phyloP scores from a whole-genome alignment of 2,113 vertebrate species.

The Proterorhinus semilunaris region DNA sequence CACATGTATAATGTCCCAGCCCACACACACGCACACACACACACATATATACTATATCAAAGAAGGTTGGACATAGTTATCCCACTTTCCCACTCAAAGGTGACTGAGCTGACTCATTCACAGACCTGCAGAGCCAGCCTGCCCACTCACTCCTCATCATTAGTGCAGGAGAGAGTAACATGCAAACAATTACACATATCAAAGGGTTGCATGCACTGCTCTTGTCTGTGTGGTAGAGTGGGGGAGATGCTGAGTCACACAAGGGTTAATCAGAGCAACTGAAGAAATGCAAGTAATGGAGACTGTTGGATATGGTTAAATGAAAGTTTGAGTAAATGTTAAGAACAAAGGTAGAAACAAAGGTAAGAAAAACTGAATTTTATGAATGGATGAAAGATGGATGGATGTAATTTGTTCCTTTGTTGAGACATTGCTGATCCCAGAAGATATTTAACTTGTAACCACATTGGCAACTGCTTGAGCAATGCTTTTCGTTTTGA shows the following conservation, averaged over 20 bases:
- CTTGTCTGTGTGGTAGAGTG: slow-evolving; percentile 10
- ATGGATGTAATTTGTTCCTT: background rate
- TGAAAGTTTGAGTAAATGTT: no score
- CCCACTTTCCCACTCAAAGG: slow-evolving; percentile 2
- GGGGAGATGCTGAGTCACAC: slow-evolving; percentile 31
- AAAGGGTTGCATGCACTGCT: slow-evolving; percentile 23
- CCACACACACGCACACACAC: slow-evolving; percentile 21
- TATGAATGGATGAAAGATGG: no score
- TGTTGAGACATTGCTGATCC: background rate
- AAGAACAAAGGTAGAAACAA: no score
- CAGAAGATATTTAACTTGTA: background rate
- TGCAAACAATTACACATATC: slow-evolving; percentile 25
- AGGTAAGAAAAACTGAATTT: no score
- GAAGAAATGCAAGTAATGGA: background rate
- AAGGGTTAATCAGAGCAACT: slow-evolving; percentile 24
- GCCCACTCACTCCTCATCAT: slow-evolving; percentile 9
- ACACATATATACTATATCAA: background rate
- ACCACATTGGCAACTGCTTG: background rate
- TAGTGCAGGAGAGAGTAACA: slow-evolving; percentile 25
- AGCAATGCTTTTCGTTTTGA: slow-evolving; percentile 4
- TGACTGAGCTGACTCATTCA: slow-evolving; percentile 40
- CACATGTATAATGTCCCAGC: slow-evolving; percentile 10
- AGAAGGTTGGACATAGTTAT: slow-evolving; percentile 3
- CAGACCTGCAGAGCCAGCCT: slow-evolving; percentile 20
- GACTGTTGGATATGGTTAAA: background rate